Evolutionary conservation across 1,140 invertebrate genomes (phyloP).

Genomic region (Sycophila sp.): DNA sequence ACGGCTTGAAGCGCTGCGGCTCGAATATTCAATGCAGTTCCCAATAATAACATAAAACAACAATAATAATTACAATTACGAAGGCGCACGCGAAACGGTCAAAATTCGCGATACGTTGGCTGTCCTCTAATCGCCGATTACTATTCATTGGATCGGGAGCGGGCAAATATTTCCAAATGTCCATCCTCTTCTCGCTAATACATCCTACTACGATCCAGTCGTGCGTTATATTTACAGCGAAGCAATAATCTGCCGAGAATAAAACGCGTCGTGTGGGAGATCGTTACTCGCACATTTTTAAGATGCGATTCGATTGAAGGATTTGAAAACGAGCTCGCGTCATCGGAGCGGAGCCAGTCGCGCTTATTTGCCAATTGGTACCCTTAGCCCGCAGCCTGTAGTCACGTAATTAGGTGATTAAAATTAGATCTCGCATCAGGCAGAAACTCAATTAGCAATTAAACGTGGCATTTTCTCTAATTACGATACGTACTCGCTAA

Average conservation of each 20-base stretch:
- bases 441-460: conserved; percentile 74
- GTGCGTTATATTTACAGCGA: background rate
- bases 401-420: conserved; percentile 74
- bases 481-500: conserved; percentile 72
- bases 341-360: background rate
- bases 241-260: background rate
- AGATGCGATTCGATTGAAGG: background rate
- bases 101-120: conserved; percentile 4
- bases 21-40: conserved; percentile 19
- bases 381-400: conserved; percentile 62
- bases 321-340: conserved; percentile 6
- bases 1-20: background rate
- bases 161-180: conserved; percentile 23
- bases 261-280: background rate
- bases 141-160: conserved; percentile 30
- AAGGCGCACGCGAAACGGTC: background rate
- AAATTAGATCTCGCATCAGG: conserved; percentile 72
- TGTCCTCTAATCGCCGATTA: conserved; percentile 30
- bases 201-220: background rate
- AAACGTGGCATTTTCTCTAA: conserved; percentile 74
- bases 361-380: conserved; percentile 19
- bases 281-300: background rate
- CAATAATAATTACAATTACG: conserved; percentile 30
- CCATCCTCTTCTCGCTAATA: background rate
- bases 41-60: conserved; percentile 26